These are phyloP conservation scores for Trogon surrucura DNA, from an alignment of 2,113 vertebrate genomes.

Conservation along the genomic window DNA sequence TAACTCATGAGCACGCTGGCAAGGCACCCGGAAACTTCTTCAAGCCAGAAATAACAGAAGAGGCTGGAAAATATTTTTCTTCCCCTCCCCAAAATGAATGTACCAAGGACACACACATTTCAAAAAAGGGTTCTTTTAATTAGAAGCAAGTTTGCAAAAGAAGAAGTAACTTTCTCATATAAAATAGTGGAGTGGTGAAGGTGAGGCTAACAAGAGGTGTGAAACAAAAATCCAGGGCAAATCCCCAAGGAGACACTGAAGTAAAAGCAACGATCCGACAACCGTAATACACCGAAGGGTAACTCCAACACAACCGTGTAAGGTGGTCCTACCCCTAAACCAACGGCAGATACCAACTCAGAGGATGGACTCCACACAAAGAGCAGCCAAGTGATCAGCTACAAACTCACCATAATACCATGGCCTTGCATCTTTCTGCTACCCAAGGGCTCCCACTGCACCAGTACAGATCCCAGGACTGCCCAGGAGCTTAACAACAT, in stretches of 20 bases:
- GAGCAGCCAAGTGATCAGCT: not conserved
- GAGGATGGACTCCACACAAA: not conserved
- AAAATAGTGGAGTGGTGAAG: slow-evolving; percentile 65
- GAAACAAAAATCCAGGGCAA: slow-evolving; percentile 44
- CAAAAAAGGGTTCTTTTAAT: slow-evolving; percentile 57
- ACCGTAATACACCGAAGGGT: not conserved
- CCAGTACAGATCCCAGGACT: not conserved
- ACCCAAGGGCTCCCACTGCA: not conserved
- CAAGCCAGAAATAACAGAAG: not conserved
- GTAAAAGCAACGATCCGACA: not conserved
- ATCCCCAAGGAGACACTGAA: slow-evolving; percentile 43
- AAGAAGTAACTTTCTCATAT: slow-evolving; percentile 69
- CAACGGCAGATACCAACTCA: not conserved
- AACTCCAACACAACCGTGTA: slow-evolving; percentile 16
- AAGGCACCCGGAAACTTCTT: slow-evolving; percentile 1
- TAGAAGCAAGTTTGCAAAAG: slow-evolving; percentile 54
- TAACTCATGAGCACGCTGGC: slow-evolving; percentile 20
- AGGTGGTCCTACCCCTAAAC: not conserved
- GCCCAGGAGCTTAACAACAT: not conserved
- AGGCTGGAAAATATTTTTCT: not conserved
- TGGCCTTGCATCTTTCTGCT: not conserved
- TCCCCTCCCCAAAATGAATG: not conserved
- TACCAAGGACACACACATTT: not conserved
- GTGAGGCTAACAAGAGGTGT: slow-evolving; percentile 62
- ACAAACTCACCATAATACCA: not conserved